phyloP scores from a whole-genome alignment of 2,888 invertebrate species.

The Plusia festucae region DNA sequence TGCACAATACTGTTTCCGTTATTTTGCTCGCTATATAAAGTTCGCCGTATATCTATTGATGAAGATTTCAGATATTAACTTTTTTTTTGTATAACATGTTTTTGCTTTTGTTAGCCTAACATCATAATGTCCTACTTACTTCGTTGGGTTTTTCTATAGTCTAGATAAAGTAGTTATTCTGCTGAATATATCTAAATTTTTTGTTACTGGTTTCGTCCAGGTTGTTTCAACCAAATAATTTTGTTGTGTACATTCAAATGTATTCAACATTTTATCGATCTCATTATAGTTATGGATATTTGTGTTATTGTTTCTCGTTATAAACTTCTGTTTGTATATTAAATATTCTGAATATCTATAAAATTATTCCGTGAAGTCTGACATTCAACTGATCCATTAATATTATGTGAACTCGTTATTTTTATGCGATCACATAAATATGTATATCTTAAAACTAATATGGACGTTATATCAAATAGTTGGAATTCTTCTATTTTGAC shows the following conservation, averaged over 20 bases:
- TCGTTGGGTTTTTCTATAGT: conserved; percentile 22
- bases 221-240: conserved; percentile 12
- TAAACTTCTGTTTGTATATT: conserved; percentile 51
- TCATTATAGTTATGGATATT: conserved; percentile 46
- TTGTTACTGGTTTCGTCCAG: background rate
- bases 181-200: background rate
- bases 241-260: conserved; percentile 21
- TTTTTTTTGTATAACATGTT: conserved; percentile 27
- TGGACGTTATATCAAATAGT: conserved; percentile 57
- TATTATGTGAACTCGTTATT: conserved; percentile 57
- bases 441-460: conserved; percentile 40
- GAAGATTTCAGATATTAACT: conserved; percentile 35
- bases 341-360: conserved; percentile 51
- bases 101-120: conserved; percentile 25
- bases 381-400: conserved; percentile 62
- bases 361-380: conserved; percentile 73
- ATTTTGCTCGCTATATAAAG: conserved; percentile 22
- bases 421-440: conserved; percentile 48
- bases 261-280: conserved; percentile 33
- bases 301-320: conserved; percentile 65
- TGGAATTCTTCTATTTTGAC: conserved; percentile 66
- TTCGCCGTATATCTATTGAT: conserved; percentile 23
- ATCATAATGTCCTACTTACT: conserved; percentile 23
- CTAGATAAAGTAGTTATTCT: conserved; percentile 25
- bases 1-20: conserved; percentile 40